Conservation (phyloP, 2,888 invertebrate genomes). For the Gasteruption jaculator region DNA sequence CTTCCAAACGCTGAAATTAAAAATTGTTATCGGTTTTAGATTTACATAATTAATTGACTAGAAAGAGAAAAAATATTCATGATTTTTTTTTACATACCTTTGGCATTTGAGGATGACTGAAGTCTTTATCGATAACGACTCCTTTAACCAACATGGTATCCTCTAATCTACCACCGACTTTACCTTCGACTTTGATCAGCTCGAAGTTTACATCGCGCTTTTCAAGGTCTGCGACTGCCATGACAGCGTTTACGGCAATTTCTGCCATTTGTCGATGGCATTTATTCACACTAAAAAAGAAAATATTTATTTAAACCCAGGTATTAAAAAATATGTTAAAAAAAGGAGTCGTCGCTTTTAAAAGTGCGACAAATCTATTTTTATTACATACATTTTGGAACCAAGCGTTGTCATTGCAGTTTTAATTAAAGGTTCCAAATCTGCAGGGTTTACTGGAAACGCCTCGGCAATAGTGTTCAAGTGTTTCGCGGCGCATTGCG, state of each 20-base stretch:
- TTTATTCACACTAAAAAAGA: slow-evolving; percentile 72
- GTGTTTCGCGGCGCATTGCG: slow-evolving; percentile 80
- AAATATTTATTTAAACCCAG: slow-evolving; percentile 12
- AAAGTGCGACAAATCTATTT: no score
- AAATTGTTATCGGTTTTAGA: slow-evolving; percentile 11
- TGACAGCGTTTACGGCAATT: slow-evolving; percentile 95
- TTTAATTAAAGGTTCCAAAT: slow-evolving; percentile 83
- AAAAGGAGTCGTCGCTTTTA: background rate
- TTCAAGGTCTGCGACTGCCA: slow-evolving; percentile 92
- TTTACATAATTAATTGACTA: slow-evolving; percentile 9
- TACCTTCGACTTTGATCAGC: slow-evolving; percentile 96
- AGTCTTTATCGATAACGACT: slow-evolving; percentile 96
- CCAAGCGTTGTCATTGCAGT: slow-evolving; percentile 98
- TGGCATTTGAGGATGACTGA: slow-evolving; percentile 99
- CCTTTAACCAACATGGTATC: slow-evolving; percentile 95
- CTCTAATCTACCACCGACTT: slow-evolving; percentile 94
- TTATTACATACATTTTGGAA: slow-evolving; percentile 91
- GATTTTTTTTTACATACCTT: slow-evolving; percentile 57
- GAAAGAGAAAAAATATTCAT: slow-evolving; percentile 7
- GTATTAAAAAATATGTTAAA: slow-evolving; percentile 7
- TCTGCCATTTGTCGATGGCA: slow-evolving; percentile 97
- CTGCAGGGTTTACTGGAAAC: slow-evolving; percentile 79
- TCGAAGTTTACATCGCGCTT: slow-evolving; percentile 98
- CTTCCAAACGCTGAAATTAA: slow-evolving; percentile 56
- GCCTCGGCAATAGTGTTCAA: slow-evolving; percentile 84